Evolutionary conservation across 1,140 invertebrate species (phyloP), one percentile per base, ranked within the genome.

Genomic region (Drosophila sp.): DNA sequence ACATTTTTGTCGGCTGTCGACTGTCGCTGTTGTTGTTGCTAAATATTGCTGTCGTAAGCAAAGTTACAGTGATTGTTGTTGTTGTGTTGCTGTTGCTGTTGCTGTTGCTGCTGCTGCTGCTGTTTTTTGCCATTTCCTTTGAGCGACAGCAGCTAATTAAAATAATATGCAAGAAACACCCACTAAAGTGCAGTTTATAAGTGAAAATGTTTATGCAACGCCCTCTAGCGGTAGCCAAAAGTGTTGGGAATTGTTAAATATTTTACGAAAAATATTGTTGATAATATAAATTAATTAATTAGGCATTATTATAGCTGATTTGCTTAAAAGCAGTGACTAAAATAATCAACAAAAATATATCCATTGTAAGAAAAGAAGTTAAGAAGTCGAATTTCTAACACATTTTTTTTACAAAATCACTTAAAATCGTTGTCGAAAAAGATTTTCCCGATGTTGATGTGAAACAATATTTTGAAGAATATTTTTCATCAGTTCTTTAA

Each of bases 131-230:
- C 5, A n/a, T 41, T 50, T 13, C 43, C 29, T 18, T 54, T 65
- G 54, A 73, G 64, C 64, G 69, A 80, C 80, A 67, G 73, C 53
- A 43, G 70, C 81, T 84, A 86, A 86, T 87, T 86, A 86, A 86
- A 86, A 86, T 78, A 78, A 78, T 74, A 86, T 74, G 77, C 73
- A 69, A 40, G 46, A 62, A 69, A 36, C 81, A 61, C 64, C 73
- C 46, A 66, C 61, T 66, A 53, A 74, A 84, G 73, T 77, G 74
- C 77, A 63, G 64, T 51, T 72, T 36, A 13, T 21, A 53, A 27
- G 40, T 38, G 25, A 65, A 73, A 78, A 72, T 64, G 63, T 53
- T 81, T 76, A 62, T 16, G 57, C 38, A 32, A 38, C 38, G 27
- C 57, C 57, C 65, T 34, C 45, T 34, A 16, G 48, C 65, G 36